Evolutionary conservation across 2,113 vertebrate genomes (phyloP), one percentile per base, ranked within the genome.

Genomic region (Eleginops maclovinus): DNA sequence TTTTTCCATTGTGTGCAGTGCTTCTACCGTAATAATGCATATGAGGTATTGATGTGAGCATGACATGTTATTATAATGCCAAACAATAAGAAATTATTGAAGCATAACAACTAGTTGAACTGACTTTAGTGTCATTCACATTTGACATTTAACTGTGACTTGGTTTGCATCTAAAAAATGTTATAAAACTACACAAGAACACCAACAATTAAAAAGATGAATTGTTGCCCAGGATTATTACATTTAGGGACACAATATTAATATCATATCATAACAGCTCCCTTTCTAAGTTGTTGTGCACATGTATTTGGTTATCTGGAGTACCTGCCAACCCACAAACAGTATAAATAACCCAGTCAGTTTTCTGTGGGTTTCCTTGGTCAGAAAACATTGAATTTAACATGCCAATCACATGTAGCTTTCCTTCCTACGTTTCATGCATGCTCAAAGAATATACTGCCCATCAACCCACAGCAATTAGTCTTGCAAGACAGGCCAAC

Each of bases 31-130:
- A 64, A 75, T 72, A 71, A 71, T 72, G 41, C 28, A 72, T 16
- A 76, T 64, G 55, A 78, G 22, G 28, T 78, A 87, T 85, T 79
- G 80, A 79, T 87, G 68, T 47, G 15, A 41, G 50, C 53, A 31
- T 56, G 16, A 51, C 43, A 72, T 7, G 19, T 26, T 44, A 22
- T 61, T 15, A 16, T 17, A 71, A 14, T 77, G 16, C 31, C 64
- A 13, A 69, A 54, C 22, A 77, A 50, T 49, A 12, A 62, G 17
- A 78, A 36, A 63, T 53, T 43, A 47, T 40, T 8, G 1, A 36
- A 60, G 53, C 28, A 58, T 21, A 16, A 22, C 4, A 55, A 54
- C 77, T 66, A 41, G 55, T 56, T 53, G 58, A 63, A 64, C 12
- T 65, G 59, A 60, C 51, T 74, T 62, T n/a, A 44, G 22, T 40